A percentile compares a stretch with the other conserved stretches of the same genome.
Evolutionary conservation across 2,888 invertebrate species (phyloP).

Genomic region (Aromia moschata): DNA sequence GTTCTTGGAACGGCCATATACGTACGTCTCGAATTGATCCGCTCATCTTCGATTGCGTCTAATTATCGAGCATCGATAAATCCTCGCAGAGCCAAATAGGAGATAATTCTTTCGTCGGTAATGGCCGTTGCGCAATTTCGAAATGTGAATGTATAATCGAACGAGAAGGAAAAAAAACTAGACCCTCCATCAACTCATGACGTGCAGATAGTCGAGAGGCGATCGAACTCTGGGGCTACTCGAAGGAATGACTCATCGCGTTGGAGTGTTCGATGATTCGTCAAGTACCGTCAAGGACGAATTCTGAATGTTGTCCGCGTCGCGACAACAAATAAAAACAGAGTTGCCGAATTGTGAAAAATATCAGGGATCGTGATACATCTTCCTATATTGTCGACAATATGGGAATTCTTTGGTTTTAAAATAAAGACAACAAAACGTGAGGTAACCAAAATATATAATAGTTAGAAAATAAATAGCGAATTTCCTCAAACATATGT

Average conservation of each 20-base stretch:
- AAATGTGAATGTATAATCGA: slow-evolving; percentile 5
- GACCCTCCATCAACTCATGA: too few species aligned
- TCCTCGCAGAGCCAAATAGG: background rate
- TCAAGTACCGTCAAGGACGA: slow-evolving; percentile 33
- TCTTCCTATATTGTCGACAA: too few species aligned
- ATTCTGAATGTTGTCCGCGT: background rate
- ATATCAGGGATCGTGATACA: too few species aligned
- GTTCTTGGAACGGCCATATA: slow-evolving; percentile 10
- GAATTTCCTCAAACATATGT: too few species aligned
- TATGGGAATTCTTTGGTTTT: too few species aligned
- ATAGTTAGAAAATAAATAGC: too few species aligned
- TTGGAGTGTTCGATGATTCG: background rate
- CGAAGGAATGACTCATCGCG: slow-evolving; percentile 30
- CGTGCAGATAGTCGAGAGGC: slow-evolving; percentile 12
- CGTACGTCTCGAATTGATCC: slow-evolving; percentile 3
- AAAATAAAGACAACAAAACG: too few species aligned
- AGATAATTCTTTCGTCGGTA: background rate
- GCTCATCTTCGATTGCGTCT: background rate
- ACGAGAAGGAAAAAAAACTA: background rate
- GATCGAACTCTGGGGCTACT: slow-evolving; percentile 34
- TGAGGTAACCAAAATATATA: too few species aligned
- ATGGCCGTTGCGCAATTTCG: slow-evolving; percentile 5
- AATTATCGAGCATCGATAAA: slow-evolving; percentile 3
- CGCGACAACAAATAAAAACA: background rate
- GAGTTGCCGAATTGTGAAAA: too few species aligned